Evolutionary conservation across 1,140 invertebrate species (phyloP), one percentile per base, ranked within the genome.

Genomic region (Neuroterus valhalla): DNA sequence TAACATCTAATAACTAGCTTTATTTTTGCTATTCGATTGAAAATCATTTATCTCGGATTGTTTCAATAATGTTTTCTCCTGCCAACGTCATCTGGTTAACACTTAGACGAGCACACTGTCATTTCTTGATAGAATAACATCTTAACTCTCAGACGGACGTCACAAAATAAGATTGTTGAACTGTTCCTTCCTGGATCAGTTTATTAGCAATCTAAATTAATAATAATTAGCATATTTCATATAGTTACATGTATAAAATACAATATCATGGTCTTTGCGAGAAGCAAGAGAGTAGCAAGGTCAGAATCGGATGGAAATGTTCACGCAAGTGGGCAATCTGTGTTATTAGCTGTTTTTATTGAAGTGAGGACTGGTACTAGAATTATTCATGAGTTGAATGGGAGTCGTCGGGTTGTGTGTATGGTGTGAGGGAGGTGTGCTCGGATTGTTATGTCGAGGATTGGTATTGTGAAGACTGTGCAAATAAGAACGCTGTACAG

Each of bases 401-500:
- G 89, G 80, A 66, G 86, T 80, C 26, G 88, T 80, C n/a, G 86
- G 82, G 46, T 81, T 84, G 70, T 88, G 87, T 19, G 86, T 82
- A 81, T 88, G 87, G 71, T 89, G 84, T 23, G 85, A 76, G 26
- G 87, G 74, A 67, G 88, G 79, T 42, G 83, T 84, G 52, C 72
- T 84, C 14, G 86, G 80, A 77, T 84, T 86, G 78, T 87, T 85
- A 43, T 79, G 83, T 73, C 86, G 78, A 62, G 89, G 89, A 81
- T 90, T 90, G n/a, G 88, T 89, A 76, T 90, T 89, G 50, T 87
- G 78, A 68, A 90, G 87, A 71, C 88, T 89, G 78, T 96, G 94
- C 76, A 98, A 88, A 88, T 98, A 98, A 82, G 94, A 94, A 77
- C 95, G 93, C 89, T 98, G 96, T 76, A 96, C 94, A 78, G 96